Evolutionary conservation across 2,797 vertebrate species (phyloP).

Genomic region (Cuculus canorus): DNA sequence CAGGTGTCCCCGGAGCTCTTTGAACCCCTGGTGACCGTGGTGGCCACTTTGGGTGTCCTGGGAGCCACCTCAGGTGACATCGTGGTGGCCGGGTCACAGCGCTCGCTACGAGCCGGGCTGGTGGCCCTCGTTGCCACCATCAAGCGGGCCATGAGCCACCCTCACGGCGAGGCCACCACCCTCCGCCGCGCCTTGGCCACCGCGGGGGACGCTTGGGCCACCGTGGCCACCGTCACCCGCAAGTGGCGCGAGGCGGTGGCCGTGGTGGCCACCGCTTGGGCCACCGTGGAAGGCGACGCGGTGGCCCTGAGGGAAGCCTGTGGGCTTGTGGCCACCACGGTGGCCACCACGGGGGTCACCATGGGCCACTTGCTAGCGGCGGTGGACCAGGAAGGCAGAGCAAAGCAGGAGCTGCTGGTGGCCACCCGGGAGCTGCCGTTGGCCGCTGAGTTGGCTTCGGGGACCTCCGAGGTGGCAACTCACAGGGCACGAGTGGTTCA

Average conservation of each 20-base stretch:
- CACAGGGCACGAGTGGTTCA: fast-evolving
- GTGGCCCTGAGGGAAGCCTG: background rate
- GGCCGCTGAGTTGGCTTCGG: fast-evolving
- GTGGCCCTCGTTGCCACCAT: background rate
- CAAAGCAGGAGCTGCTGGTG: fast-evolving
- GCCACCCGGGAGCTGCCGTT: background rate
- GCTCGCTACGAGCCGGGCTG: background rate
- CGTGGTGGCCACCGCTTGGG: background rate
- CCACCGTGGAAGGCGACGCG: fast-evolving
- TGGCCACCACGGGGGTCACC: fast-evolving
- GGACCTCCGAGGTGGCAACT: background rate
- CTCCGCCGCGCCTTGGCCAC: background rate
- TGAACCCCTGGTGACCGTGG: background rate
- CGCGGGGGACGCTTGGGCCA: background rate
- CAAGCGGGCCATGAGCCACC: background rate
- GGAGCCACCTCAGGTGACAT: background rate
- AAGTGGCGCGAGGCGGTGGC: background rate
- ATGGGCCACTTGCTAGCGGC: fast-evolving
- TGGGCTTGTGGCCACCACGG: fast-evolving
- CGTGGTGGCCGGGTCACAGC: background rate
- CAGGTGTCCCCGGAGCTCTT: background rate
- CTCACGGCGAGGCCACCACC: background rate
- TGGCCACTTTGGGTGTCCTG: background rate
- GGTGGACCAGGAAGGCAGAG: fast-evolving
- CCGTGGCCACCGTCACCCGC: fast-evolving